A percentile compares a stretch with the other conserved stretches of the same genome.
phyloP scores from a whole-genome alignment of 2,113 vertebrate genomes.

The Eulemur macaco region DNA sequence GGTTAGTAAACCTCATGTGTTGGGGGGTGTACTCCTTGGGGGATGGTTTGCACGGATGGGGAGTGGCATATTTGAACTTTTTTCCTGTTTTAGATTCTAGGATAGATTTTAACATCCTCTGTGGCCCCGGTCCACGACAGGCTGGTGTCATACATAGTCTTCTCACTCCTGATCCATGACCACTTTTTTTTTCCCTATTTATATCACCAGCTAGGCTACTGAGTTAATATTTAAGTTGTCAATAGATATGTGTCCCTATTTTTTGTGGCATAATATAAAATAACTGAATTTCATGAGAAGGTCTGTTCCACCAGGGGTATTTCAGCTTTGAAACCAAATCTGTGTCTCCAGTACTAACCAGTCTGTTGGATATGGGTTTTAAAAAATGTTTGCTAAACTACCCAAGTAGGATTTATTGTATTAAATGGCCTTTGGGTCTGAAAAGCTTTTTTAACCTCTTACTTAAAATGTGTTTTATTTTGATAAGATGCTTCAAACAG shows the following conservation, averaged over 20 bases:
- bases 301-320: conserved; percentile 32
- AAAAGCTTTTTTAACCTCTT: conserved; percentile 74
- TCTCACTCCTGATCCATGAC: conserved; percentile 44
- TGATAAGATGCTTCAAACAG: conserved; percentile 65
- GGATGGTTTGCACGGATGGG: conserved; percentile 53
- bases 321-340: conserved; percentile 81
- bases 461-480: conserved; percentile 74
- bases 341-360: conserved; percentile 81
- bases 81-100: conserved; percentile 70
- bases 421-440: conserved; percentile 77
- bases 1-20: conserved; percentile 52
- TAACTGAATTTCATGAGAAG: conserved; percentile 71
- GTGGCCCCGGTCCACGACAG: conserved; percentile 29
- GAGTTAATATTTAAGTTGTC: conserved; percentile 83
- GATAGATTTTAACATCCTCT: conserved; percentile 65
- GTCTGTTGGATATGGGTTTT: conserved; percentile 85
- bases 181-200: conserved; percentile 66
- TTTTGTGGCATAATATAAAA: conserved; percentile 59
- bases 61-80: conserved; percentile 64
- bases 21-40: conserved; percentile 43
- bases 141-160: conserved; percentile 46
- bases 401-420: conserved; percentile 70
- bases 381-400: conserved; percentile 80
- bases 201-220: conserved; percentile 67
- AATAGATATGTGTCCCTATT: conserved; percentile 62